Percentiles rank a stretch among this genome's conserved stretches.
Evolutionary conservation across 2,113 vertebrate species (phyloP).

Genomic region (Xenopus laevis): DNA sequence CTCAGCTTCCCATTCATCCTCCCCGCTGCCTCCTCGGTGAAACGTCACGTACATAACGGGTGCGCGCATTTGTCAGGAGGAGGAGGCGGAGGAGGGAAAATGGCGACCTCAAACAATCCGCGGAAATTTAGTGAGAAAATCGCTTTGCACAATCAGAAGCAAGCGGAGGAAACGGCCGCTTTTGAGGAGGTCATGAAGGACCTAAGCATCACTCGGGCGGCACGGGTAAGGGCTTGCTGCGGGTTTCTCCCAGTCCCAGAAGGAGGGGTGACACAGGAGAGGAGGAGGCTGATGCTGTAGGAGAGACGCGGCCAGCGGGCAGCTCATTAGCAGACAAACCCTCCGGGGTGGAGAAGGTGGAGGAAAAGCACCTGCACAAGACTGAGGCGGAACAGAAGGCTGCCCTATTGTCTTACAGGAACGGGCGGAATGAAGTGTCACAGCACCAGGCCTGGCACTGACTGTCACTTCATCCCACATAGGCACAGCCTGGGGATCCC

Average conservation of each 20-base stretch:
- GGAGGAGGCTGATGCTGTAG: background rate
- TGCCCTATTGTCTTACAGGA: background rate
- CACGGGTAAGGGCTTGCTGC: slow-evolving; percentile 73
- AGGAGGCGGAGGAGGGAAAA: slow-evolving; percentile 74
- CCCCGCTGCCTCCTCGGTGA: background rate
- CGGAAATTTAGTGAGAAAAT: slow-evolving; percentile 98
- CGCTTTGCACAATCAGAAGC: slow-evolving; percentile 91
- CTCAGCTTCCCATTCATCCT: background rate
- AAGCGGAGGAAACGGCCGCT: slow-evolving; percentile 91
- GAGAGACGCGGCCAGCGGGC: background rate
- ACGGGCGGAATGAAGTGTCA: background rate
- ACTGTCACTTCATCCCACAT: slow-evolving; percentile 18
- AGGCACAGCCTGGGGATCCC: background rate
- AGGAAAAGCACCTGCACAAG: background rate
- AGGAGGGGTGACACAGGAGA: background rate
- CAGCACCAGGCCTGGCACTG: slow-evolving; percentile 24
- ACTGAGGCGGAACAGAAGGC: background rate
- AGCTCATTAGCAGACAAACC: slow-evolving; percentile 17
- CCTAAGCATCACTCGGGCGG: slow-evolving; percentile 87
- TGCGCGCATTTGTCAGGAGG: slow-evolving; percentile 22
- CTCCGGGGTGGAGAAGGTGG: slow-evolving; percentile 6
- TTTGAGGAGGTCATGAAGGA: slow-evolving; percentile 97
- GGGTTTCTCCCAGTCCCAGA: too few relatives aligned
- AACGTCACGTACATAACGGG: slow-evolving; percentile 27
- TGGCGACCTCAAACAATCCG: slow-evolving; percentile 97